Percentiles rank a stretch among this genome's conserved stretches.
These are phyloP conservation scores for Drosophila baimaii DNA, from an alignment of 1,140 invertebrate species.

Conservation along the genomic window DNA sequence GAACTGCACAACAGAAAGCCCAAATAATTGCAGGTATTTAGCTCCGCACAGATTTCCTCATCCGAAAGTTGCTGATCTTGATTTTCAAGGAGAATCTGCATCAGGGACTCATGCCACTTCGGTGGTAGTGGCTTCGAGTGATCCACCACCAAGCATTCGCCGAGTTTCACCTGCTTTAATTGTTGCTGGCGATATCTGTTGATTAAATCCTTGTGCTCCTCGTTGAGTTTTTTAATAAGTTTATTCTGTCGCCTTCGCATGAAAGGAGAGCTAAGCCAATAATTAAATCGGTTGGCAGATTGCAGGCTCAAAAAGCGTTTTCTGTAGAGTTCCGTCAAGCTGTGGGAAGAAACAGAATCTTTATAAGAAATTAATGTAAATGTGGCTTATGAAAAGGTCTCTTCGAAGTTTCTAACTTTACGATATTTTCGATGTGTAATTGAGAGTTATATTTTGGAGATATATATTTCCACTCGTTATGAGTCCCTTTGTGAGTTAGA, in stretches of 20 bases:
- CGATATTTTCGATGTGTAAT: too few relatives aligned
- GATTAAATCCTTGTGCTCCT: conserved; percentile 41
- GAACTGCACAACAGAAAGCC: conserved; percentile 60
- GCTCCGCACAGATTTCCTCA: conserved; percentile 43
- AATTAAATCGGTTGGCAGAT: conserved; percentile 61
- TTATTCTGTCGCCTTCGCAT: conserved; percentile 40
- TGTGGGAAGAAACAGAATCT: neutral
- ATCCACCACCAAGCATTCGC: conserved; percentile 9
- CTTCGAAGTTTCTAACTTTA: too few relatives aligned
- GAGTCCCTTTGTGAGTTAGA: too few relatives aligned
- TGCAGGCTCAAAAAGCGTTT: conserved; percentile 56
- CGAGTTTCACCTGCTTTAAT: neutral
- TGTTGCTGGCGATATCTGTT: conserved; percentile 5
- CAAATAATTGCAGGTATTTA: conserved; percentile 63
- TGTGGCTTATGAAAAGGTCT: too few relatives aligned
- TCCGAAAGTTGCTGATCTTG: conserved; percentile 12
- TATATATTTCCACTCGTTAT: too few relatives aligned
- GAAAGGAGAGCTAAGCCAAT: conserved; percentile 47
- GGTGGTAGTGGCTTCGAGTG: conserved; percentile 2
- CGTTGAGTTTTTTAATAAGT: conserved; percentile 52
- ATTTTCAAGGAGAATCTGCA: conserved; percentile 34
- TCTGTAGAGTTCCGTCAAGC: conserved; percentile 55
- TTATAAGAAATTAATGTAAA: neutral
- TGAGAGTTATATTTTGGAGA: too few relatives aligned
- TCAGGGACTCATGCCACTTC: conserved; percentile 33